phyloP scores from a whole-genome alignment of 2,797 vertebrate species.

The Amblyraja radiata region DNA sequence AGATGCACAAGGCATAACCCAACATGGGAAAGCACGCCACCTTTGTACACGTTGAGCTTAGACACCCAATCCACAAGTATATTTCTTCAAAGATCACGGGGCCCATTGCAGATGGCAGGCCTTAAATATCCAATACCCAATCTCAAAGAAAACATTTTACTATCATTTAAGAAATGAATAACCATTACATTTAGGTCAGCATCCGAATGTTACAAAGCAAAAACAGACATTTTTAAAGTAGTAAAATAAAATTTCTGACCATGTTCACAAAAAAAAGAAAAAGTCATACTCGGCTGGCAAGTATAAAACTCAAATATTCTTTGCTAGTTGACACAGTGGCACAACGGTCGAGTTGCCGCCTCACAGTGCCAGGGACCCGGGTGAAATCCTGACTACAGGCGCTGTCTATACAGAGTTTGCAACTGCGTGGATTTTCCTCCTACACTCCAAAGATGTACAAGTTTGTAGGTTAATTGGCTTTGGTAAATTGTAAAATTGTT shows the following conservation, averaged over 20 bases:
- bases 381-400: too few relatives aligned
- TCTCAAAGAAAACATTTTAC: neutral
- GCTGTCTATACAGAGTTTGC: too few relatives aligned
- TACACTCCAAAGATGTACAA: too few relatives aligned
- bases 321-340: neutral
- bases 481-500: too few relatives aligned
- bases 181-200: neutral
- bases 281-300: neutral
- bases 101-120: neutral
- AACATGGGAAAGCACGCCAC: neutral
- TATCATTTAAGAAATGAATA: neutral
- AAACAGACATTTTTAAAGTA: neutral
- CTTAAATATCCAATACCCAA: neutral
- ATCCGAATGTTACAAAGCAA: neutral
- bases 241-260: neutral
- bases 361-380: too few relatives aligned
- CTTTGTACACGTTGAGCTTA: neutral
- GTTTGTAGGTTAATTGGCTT: too few relatives aligned
- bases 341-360: too few relatives aligned
- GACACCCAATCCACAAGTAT: neutral
- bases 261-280: too few relatives aligned
- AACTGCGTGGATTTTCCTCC: too few relatives aligned
- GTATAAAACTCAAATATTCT: neutral
- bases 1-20: neutral
- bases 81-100: neutral